A percentile compares a stretch with the other conserved stretches of the same genome.
Conservation (phyloP, 2,113 vertebrate genomes). For the Oriolus oriolus region DNA sequence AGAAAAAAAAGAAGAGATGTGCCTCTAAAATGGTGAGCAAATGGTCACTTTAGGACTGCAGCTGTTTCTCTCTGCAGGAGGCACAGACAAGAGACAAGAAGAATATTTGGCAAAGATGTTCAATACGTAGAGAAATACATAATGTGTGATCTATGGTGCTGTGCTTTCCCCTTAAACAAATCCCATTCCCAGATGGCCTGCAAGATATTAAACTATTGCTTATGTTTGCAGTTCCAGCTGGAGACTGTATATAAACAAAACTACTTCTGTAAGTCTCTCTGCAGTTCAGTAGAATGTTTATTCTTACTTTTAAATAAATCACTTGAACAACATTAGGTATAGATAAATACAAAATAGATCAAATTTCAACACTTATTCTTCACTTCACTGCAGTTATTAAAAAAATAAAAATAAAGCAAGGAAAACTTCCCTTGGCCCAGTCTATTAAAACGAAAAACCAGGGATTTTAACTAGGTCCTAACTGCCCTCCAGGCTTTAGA, state of each 20-base stretch:
- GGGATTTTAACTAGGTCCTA: not conserved
- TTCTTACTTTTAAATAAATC: not conserved
- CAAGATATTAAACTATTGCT: constrained; percentile 36
- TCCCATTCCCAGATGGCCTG: constrained; percentile 26
- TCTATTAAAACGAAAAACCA: not conserved
- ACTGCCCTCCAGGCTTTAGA: not conserved
- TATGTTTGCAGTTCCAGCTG: constrained; percentile 31
- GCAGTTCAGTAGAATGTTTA: not conserved
- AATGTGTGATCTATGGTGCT: not conserved
- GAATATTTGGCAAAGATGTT: not conserved
- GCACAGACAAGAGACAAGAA: not conserved
- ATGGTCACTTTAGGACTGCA: constrained; percentile 1
- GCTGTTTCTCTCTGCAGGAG: not conserved
- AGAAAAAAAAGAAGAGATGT: not conserved
- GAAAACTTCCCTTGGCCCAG: not conserved
- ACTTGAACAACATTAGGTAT: not conserved
- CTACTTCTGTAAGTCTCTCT: not conserved
- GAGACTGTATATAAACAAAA: constrained; percentile 3
- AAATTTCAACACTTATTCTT: not conserved
- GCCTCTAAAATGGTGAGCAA: not conserved
- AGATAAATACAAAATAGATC: not conserved
- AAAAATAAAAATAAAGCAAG: not conserved
- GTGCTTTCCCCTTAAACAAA: not conserved
- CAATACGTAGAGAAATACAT: not conserved
- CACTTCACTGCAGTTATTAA: not conserved